These are phyloP conservation scores for Muscicapa adusta DNA, from an alignment of 2,113 vertebrate genomes.

Conservation along the genomic window DNA sequence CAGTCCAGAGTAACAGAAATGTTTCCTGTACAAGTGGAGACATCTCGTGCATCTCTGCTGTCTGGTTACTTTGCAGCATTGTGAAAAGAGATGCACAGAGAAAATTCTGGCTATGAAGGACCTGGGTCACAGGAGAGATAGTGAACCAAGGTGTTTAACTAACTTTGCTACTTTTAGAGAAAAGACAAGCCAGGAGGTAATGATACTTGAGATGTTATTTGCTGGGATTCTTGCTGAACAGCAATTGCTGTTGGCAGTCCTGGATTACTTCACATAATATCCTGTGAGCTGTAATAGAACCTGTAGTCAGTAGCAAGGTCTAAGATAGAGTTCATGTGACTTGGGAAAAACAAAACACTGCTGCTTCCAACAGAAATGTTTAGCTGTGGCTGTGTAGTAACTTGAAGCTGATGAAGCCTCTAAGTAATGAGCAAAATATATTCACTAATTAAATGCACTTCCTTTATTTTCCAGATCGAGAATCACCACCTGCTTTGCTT, in stretches of 20 bases:
- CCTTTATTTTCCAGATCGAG: background rate
- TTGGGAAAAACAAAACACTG: background rate
- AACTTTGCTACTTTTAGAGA: background rate
- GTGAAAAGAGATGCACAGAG: background rate
- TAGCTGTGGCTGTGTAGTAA: background rate
- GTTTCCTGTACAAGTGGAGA: background rate
- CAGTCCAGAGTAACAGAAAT: background rate
- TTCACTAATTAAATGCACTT: background rate
- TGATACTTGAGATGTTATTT: background rate
- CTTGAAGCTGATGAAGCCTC: background rate
- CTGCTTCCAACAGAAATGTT: background rate
- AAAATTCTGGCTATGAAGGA: background rate
- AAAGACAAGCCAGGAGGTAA: background rate
- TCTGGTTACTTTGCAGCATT: background rate
- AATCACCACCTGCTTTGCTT: background rate
- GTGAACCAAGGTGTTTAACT: constrained; percentile 14
- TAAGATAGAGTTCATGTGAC: background rate
- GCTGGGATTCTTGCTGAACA: background rate
- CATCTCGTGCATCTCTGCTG: background rate
- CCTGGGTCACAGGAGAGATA: background rate
- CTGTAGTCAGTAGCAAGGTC: background rate
- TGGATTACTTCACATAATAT: background rate
- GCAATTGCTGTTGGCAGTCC: background rate
- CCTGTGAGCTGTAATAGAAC: background rate
- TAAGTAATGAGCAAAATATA: background rate